Percentiles rank a stretch among this genome's conserved stretches.
Conservation (phyloP, 2,113 vertebrate genomes). For the Uropsilus gracilis region DNA sequence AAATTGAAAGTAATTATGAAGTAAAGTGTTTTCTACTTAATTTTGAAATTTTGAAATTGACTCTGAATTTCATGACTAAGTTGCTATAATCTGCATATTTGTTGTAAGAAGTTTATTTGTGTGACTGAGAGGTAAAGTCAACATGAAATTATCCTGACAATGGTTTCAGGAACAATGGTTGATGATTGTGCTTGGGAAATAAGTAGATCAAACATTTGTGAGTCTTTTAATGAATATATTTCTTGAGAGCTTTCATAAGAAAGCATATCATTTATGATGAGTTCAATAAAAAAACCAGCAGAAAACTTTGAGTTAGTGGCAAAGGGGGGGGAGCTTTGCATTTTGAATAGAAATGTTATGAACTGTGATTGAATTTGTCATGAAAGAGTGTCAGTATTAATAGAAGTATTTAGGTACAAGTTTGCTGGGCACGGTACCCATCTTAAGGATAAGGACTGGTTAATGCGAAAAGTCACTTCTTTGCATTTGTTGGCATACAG, state of each 20-base stretch:
- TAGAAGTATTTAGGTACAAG: slow-evolving; percentile 92
- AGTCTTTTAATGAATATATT: slow-evolving; percentile 91
- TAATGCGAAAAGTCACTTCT: slow-evolving; percentile 91
- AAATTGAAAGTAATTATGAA: slow-evolving; percentile 72
- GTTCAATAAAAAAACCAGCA: slow-evolving; percentile 92
- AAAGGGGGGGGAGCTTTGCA: slow-evolving; percentile 93
- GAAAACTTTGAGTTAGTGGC: slow-evolving; percentile 93
- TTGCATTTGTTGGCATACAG: slow-evolving; percentile 83
- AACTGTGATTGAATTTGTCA: slow-evolving; percentile 96
- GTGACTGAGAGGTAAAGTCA: slow-evolving; percentile 85
- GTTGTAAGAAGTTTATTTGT: slow-evolving; percentile 89
- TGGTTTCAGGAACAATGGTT: slow-evolving; percentile 82
- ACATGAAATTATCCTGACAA: slow-evolving; percentile 78
- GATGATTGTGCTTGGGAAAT: slow-evolving; percentile 86
- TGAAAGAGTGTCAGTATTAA: slow-evolving; percentile 99
- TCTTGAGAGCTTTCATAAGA: slow-evolving; percentile 93
- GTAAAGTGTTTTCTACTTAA: slow-evolving; percentile 81
- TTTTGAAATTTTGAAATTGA: slow-evolving; percentile 86
- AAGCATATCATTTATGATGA: slow-evolving; percentile 92
- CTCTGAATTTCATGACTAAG: slow-evolving; percentile 74
- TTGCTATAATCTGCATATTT: slow-evolving; percentile 87
- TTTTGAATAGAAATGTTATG: slow-evolving; percentile 94
- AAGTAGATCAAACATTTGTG: slow-evolving; percentile 89
- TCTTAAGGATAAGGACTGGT: slow-evolving; percentile 90
- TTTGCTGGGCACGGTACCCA: slow-evolving; percentile 90